A percentile compares a stretch with the other conserved stretches of the same genome.
phyloP scores from a whole-genome alignment of 2,888 invertebrate species.

The Habrosyne pyritoides region DNA sequence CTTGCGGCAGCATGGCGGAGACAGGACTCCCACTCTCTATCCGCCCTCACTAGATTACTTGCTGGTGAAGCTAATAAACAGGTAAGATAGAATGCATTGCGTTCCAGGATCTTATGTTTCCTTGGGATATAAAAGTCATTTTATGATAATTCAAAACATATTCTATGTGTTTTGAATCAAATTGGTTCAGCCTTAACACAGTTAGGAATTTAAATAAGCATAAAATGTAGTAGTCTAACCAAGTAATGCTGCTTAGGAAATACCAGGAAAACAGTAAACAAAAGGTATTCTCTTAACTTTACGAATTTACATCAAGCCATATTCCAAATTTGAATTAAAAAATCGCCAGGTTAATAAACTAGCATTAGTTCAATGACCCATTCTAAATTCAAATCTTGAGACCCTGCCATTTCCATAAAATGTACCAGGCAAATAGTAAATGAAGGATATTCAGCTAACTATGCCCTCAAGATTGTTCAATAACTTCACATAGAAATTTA shows the following conservation, averaged over 20 bases:
- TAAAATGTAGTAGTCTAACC: too few species aligned
- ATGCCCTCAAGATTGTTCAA: not conserved
- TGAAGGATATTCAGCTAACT: not conserved
- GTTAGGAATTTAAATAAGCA: too few species aligned
- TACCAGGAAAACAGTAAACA: not conserved
- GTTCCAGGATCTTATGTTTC: too few species aligned
- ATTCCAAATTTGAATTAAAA: not conserved
- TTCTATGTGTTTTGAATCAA: too few species aligned
- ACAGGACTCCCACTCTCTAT: conserved; percentile 33
- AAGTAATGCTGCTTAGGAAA: too few species aligned
- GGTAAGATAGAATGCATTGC: conserved; percentile 26
- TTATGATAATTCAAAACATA: too few species aligned
- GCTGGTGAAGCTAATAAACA: conserved; percentile 48
- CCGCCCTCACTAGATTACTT: conserved; percentile 45
- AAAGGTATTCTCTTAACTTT: not conserved
- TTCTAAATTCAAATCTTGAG: not conserved
- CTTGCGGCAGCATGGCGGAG: conserved; percentile 48
- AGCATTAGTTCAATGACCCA: not conserved
- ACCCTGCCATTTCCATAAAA: not conserved
- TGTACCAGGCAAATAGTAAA: not conserved
- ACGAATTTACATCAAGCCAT: not conserved
- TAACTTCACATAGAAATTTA: not conserved
- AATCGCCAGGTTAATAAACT: not conserved
- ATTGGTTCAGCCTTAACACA: too few species aligned
- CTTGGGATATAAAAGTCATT: too few species aligned